These are phyloP conservation scores for Jaculus jaculus DNA, from an alignment of 2,113 vertebrate species.

Conservation along the genomic window DNA sequence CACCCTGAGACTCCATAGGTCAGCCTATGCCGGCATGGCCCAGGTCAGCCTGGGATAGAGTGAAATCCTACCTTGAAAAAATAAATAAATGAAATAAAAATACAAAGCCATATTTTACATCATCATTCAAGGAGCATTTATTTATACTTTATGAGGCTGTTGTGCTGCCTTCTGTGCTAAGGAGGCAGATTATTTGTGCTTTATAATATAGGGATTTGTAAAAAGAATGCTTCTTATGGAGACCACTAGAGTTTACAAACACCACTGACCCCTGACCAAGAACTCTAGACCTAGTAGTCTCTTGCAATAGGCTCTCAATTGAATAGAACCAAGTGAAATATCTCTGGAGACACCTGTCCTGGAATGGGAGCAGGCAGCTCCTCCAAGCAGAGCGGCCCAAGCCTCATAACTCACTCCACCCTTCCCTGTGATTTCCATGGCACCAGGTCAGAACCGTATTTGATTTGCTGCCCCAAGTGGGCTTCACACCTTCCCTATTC, in stretches of 20 bases:
- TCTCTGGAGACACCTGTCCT: background rate
- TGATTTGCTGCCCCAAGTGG: slow-evolving; percentile 42
- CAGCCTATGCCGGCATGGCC: too few species aligned
- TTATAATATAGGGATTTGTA: background rate
- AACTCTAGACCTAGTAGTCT: background rate
- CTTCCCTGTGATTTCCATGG: slow-evolving; percentile 34
- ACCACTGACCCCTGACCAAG: background rate
- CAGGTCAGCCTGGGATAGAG: too few species aligned
- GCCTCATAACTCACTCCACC: background rate
- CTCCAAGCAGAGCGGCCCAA: background rate
- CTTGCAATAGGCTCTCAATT: background rate
- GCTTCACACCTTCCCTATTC: slow-evolving; percentile 61
- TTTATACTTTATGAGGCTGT: too few species aligned
- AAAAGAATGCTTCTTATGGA: background rate
- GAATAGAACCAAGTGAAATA: background rate
- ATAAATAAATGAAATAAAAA: too few species aligned
- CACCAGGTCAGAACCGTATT: slow-evolving; percentile 56
- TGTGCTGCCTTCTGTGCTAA: too few species aligned
- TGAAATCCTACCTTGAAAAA: too few species aligned
- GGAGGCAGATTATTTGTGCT: too few species aligned
- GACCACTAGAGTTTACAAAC: background rate
- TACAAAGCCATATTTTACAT: background rate
- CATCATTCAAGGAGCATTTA: background rate
- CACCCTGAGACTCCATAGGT: too few species aligned
- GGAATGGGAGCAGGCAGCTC: background rate